Evolutionary conservation across 2,888 invertebrate species (phyloP).

Genomic region (Gordius sp.): DNA sequence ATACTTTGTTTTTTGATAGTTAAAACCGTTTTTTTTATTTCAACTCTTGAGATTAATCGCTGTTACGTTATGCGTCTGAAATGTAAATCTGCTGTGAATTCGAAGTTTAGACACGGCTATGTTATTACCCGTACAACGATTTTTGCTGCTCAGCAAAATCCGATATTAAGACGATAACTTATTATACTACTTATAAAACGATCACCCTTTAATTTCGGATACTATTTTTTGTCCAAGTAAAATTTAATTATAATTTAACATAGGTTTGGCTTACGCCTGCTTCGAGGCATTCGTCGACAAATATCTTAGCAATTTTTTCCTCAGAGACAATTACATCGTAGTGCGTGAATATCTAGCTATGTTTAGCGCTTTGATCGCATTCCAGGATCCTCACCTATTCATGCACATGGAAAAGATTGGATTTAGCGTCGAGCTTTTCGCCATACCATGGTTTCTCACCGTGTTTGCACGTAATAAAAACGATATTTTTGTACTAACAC

Average conservation of each 20-base stretch:
- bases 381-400: conserved; percentile 68
- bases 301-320: conserved; percentile 79
- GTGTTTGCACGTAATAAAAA: conserved; percentile 96
- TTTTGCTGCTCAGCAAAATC: too few species aligned
- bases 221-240: too few species aligned
- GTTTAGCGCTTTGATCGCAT: conserved; percentile 78
- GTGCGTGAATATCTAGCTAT: conserved; percentile 90
- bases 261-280: conserved; percentile 76
- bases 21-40: too few species aligned
- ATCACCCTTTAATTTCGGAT: too few species aligned
- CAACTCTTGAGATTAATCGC: too few species aligned
- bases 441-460: conserved; percentile 93
- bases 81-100: too few species aligned
- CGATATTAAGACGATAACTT: too few species aligned
- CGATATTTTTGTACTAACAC: conserved; percentile 24
- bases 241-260: conserved; percentile 27
- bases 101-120: too few species aligned
- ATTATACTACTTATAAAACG: too few species aligned
- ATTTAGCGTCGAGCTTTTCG: conserved; percentile 79
- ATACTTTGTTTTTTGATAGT: too few species aligned
- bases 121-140: too few species aligned
- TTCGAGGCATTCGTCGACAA: conserved; percentile 79
- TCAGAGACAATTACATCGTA: conserved; percentile 77
- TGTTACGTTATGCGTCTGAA: too few species aligned
- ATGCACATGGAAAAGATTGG: conserved; percentile 68